phyloP scores from a whole-genome alignment of 2,113 vertebrate species.

The Mobula birostris region DNA sequence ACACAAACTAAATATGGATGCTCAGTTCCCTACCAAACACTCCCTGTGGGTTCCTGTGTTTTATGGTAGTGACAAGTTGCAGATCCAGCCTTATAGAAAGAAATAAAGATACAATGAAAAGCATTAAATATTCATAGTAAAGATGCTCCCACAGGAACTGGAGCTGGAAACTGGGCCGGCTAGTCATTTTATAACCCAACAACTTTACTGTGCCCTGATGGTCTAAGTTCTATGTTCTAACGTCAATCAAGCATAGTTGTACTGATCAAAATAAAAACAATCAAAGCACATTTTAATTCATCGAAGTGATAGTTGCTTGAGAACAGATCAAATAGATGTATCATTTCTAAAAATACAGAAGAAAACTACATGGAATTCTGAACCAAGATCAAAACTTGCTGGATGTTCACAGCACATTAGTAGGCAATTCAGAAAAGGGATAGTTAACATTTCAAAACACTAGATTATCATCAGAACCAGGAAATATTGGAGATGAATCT shows the following conservation, averaged over 20 bases:
- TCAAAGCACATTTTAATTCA: background rate
- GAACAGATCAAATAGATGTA: background rate
- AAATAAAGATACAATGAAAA: background rate
- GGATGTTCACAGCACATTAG: too few species aligned
- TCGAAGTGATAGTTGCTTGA: background rate
- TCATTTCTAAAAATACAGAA: background rate
- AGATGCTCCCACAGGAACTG: background rate
- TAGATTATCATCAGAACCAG: too few species aligned
- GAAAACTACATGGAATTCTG: too few species aligned
- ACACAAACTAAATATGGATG: too few species aligned
- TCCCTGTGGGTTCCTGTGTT: background rate
- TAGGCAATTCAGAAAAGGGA: too few species aligned
- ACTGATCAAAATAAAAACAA: background rate
- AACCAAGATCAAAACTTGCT: too few species aligned
- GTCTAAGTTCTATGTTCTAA: too few species aligned
- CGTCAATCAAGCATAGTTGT: background rate
- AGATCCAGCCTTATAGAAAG: background rate
- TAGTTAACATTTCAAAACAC: too few species aligned
- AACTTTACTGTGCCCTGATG: background rate
- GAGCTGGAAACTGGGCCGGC: background rate
- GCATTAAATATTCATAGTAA: background rate
- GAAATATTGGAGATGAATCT: too few species aligned
- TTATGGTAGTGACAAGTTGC: background rate
- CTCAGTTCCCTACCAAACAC: background rate
- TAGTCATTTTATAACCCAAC: background rate